These are phyloP conservation scores for Sebastiscus albofasciatus DNA, from an alignment of 2,797 vertebrate species.

Conservation along the genomic window DNA sequence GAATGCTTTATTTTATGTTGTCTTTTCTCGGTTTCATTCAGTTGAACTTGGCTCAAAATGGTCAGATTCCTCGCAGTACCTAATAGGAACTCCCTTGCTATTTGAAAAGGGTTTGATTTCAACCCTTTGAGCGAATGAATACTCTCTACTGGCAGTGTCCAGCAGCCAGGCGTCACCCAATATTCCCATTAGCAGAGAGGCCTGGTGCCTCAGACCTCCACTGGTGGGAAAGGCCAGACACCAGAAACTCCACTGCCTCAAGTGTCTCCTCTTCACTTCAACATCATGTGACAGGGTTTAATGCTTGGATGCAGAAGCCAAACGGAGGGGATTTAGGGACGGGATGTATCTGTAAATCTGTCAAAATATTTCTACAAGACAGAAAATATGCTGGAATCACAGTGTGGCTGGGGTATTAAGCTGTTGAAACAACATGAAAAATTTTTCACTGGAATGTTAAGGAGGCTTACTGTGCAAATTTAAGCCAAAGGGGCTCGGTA, in stretches of 20 bases:
- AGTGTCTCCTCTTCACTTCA: constrained; percentile 73
- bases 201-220: constrained; percentile 69
- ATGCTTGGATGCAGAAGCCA: constrained; percentile 77
- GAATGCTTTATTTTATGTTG: neutral
- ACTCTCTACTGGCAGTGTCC: constrained; percentile 56
- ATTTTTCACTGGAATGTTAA: constrained; percentile 76
- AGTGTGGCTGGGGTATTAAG: constrained; percentile 75
- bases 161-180: constrained; percentile 70
- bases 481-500: constrained; percentile 60
- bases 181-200: constrained; percentile 73
- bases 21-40: neutral
- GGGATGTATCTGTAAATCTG: constrained; percentile 79
- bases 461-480: constrained; percentile 78
- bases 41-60: constrained; percentile 25
- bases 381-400: constrained; percentile 80
- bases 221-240: constrained; percentile 76
- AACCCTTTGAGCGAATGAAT: constrained; percentile 60
- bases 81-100: constrained; percentile 55
- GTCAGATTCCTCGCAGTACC: constrained; percentile 35
- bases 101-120: constrained; percentile 69
- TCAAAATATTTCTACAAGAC: constrained; percentile 82
- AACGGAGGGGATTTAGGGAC: constrained; percentile 76
- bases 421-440: constrained; percentile 79
- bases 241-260: constrained; percentile 68
- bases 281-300: constrained; percentile 80